These are phyloP conservation scores for Lucinisca nassula DNA, from an alignment of 2,888 invertebrate genomes.

Conservation along the genomic window DNA sequence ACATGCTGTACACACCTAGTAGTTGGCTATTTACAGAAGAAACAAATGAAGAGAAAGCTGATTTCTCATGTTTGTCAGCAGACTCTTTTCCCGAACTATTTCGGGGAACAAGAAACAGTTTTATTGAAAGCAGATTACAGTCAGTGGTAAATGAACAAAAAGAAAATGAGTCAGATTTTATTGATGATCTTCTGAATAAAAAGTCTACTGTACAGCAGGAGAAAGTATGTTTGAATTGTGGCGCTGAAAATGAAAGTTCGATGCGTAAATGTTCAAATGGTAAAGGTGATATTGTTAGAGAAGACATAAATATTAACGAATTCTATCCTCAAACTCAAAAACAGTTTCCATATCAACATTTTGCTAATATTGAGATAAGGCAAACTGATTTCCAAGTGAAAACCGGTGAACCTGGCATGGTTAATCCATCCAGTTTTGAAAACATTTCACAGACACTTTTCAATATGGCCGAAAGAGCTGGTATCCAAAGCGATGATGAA, in stretches of 20 bases:
- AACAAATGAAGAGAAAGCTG: too few relatives aligned
- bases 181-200: neutral
- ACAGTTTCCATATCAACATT: slow-evolving; percentile 13
- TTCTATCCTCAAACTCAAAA: neutral
- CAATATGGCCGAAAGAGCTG: slow-evolving; percentile 29
- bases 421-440: slow-evolving; percentile 45
- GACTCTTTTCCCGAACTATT: too few relatives aligned
- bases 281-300: slow-evolving; percentile 19
- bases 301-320: slow-evolving; percentile 8
- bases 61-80: too few relatives aligned
- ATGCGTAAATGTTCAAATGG: slow-evolving; percentile 37
- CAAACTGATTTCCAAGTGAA: slow-evolving; percentile 1
- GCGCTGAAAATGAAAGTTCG: slow-evolving; percentile 39
- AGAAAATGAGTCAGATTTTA: too few relatives aligned
- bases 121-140: too few relatives aligned
- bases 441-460: slow-evolving; percentile 34
- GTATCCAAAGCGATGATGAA: neutral
- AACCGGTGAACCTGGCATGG: slow-evolving; percentile 10
- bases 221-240: slow-evolving; percentile 34
- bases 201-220: neutral
- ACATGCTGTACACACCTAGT: too few relatives aligned
- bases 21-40: too few relatives aligned
- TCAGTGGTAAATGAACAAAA: too few relatives aligned
- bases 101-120: too few relatives aligned
- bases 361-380: slow-evolving; percentile 6